Conservation (phyloP, 2,888 invertebrate genomes). For the Liodrosophila aerea region DNA sequence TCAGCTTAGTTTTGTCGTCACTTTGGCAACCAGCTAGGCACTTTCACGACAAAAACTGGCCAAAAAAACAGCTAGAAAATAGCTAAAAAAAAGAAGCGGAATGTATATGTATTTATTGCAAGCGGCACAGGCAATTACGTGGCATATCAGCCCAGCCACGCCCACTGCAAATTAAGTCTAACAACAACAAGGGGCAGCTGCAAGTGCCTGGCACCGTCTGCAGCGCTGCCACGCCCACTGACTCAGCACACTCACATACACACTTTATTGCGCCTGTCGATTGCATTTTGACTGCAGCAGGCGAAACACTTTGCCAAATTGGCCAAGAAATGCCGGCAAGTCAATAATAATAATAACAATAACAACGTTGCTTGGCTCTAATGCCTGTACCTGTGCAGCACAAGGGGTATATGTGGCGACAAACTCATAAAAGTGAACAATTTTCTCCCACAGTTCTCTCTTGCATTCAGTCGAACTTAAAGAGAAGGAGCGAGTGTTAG, state of each 20-base stretch:
- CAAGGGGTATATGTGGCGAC: too few species aligned
- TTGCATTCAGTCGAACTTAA: too few species aligned
- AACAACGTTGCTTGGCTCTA: not conserved
- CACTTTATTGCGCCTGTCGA: conserved; percentile 72
- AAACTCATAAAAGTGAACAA: too few species aligned
- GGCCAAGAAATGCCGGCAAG: conserved; percentile 67
- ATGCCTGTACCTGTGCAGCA: not conserved
- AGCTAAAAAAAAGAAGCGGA: conserved; percentile 56
- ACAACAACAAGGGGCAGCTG: conserved; percentile 13
- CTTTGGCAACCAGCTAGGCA: not conserved
- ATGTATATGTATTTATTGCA: too few species aligned
- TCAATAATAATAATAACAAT: conserved; percentile 48
- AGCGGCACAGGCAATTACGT: conserved; percentile 58
- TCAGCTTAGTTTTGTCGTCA: conserved; percentile 24
- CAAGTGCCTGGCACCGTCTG: conserved; percentile 66
- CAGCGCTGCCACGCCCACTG: not conserved
- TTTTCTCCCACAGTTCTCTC: too few species aligned
- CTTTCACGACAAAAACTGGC: not conserved
- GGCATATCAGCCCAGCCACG: conserved; percentile 64
- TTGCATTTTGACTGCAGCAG: conserved; percentile 47
- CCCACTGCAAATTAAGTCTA: conserved; percentile 70
- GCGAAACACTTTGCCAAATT: conserved; percentile 75
- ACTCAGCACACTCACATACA: conserved; percentile 6
- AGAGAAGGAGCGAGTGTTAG: too few species aligned
- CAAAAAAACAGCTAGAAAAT: conserved; percentile 16